These are phyloP conservation scores for Coptodon bakossiorum DNA, from an alignment of 2,113 vertebrate species.

Conservation along the genomic window DNA sequence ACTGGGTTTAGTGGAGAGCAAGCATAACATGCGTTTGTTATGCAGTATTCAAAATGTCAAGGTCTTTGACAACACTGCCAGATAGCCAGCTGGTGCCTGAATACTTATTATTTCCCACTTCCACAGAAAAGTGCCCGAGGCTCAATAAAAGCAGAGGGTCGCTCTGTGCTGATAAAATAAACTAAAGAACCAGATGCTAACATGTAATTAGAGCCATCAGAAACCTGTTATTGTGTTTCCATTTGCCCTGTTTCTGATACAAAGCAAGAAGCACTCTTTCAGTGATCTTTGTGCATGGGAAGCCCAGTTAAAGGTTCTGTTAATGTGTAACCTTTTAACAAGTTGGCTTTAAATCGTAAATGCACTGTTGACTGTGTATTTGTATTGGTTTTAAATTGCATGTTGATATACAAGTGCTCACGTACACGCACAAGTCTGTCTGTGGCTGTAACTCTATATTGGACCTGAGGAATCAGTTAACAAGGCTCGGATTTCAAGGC, in stretches of 20 bases:
- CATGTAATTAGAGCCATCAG: conserved; percentile 10
- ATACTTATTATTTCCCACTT: neutral
- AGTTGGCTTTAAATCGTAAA: neutral
- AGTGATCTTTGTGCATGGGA: neutral
- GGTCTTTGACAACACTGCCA: neutral
- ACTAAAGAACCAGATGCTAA: conserved; percentile 6
- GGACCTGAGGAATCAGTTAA: conserved; percentile 17
- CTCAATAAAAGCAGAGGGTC: neutral
- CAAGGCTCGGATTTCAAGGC: conserved; percentile 38
- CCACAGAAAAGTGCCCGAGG: neutral
- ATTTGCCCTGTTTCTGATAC: neutral
- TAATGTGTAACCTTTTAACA: neutral
- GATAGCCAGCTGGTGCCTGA: neutral
- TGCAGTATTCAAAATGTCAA: neutral
- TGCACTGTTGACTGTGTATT: neutral
- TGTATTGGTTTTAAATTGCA: neutral
- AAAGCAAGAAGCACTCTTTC: neutral
- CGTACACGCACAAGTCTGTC: neutral
- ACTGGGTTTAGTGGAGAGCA: neutral
- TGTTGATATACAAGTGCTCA: neutral
- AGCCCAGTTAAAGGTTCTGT: neutral
- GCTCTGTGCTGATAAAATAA: neutral
- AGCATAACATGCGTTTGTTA: neutral
- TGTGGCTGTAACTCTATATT: conserved; percentile 42
- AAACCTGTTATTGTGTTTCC: conserved; percentile 16